Evolutionary conservation across 2,888 invertebrate genomes (phyloP).

Genomic region (Teleiodes luculella): DNA sequence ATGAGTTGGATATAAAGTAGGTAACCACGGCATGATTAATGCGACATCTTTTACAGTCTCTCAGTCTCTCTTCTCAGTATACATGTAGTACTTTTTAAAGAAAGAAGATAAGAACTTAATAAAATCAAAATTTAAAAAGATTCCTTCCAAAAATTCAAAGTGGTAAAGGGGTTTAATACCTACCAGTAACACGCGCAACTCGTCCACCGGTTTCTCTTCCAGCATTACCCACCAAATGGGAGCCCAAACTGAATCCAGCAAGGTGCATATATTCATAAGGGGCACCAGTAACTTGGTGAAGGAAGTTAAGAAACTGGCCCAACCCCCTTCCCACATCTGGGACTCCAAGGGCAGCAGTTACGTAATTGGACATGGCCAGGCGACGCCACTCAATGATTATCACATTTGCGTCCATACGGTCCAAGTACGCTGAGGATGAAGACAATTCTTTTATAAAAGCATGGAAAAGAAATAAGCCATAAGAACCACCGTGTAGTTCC

Average conservation of each 20-base stretch:
- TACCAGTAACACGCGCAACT: slow-evolving; percentile 50
- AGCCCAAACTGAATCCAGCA: slow-evolving; percentile 62
- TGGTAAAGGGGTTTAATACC: too few relatives aligned
- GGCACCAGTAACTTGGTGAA: slow-evolving; percentile 38
- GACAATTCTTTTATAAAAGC: too few relatives aligned
- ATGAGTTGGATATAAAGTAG: too few relatives aligned
- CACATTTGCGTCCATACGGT: slow-evolving; percentile 43
- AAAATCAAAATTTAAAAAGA: too few relatives aligned
- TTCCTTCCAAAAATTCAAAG: too few relatives aligned
- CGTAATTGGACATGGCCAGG: slow-evolving; percentile 36
- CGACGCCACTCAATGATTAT: slow-evolving; percentile 55
- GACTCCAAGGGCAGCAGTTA: slow-evolving; percentile 42
- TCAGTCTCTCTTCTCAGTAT: too few relatives aligned
- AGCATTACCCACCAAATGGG: slow-evolving; percentile 56
- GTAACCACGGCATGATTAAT: too few relatives aligned
- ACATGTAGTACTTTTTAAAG: too few relatives aligned
- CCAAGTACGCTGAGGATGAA: slow-evolving; percentile 35
- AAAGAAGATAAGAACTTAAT: too few relatives aligned
- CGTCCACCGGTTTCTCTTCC: slow-evolving; percentile 43
- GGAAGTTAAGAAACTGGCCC: slow-evolving; percentile 51
- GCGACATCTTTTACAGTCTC: too few relatives aligned
- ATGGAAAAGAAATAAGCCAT: too few relatives aligned
- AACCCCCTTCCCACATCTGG: slow-evolving; percentile 47
- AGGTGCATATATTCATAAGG: slow-evolving; percentile 44
- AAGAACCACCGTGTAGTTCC: too few relatives aligned